phyloP scores from a whole-genome alignment of 1,140 invertebrate genomes.

The Drosophila ironensis region DNA sequence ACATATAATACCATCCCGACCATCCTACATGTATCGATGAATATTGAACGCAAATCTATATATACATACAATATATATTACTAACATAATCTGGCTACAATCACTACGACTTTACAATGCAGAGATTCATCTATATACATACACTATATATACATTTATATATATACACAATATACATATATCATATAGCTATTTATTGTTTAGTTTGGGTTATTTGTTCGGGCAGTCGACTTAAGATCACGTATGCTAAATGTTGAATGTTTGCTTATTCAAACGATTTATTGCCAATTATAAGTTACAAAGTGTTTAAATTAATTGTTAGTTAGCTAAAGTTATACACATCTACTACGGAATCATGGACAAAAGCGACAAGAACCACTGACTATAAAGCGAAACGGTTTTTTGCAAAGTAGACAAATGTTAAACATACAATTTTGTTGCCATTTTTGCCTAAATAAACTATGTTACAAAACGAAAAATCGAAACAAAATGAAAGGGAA shows the following conservation, averaged over 20 bases:
- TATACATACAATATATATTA: constrained; percentile 40
- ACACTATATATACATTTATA: constrained; percentile 47
- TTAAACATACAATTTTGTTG: constrained; percentile 82
- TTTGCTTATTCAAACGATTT: constrained; percentile 78
- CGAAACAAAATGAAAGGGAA: constrained; percentile 29
- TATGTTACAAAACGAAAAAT: constrained; percentile 74
- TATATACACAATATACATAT: constrained; percentile 42
- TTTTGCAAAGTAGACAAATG: constrained; percentile 73
- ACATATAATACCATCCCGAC: constrained; percentile 1
- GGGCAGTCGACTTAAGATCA: constrained; percentile 42
- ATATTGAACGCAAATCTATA: constrained; percentile 28
- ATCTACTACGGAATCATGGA: constrained; percentile 53
- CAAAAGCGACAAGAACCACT: constrained; percentile 49
- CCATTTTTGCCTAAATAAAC: constrained; percentile 82
- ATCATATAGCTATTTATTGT: constrained; percentile 72
- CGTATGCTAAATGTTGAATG: constrained; percentile 78
- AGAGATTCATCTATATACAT: constrained; percentile 26
- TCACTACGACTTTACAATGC: constrained; percentile 69
- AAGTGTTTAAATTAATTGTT: constrained; percentile 81
- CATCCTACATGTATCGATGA: constrained; percentile 45
- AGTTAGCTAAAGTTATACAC: constrained; percentile 81
- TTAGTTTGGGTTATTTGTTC: constrained; percentile 68
- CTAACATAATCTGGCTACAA: constrained; percentile 74
- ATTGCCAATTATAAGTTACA: constrained; percentile 78
- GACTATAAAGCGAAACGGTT: constrained; percentile 53